Conservation (phyloP, 2,888 invertebrate genomes). For the Heliconius ismenius region DNA sequence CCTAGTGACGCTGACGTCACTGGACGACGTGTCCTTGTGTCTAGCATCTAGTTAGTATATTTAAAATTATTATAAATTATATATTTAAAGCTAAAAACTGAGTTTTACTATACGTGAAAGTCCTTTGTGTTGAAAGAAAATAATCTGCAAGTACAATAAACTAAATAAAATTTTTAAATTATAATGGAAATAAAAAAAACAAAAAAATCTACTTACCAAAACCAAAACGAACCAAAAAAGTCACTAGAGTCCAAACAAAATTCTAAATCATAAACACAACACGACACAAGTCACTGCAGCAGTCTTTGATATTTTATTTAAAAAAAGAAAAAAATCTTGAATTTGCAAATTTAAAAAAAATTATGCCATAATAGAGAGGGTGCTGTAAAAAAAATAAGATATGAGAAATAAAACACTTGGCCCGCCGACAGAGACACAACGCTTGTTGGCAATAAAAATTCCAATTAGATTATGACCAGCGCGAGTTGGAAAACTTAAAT, state of each 20-base stretch:
- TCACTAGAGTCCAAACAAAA: constrained; percentile 67
- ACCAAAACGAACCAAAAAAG: constrained; percentile 61
- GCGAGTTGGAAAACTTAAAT: constrained; percentile 69
- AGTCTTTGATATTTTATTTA: constrained; percentile 53
- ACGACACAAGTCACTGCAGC: constrained; percentile 77
- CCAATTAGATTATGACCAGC: constrained; percentile 65
- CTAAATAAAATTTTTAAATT: constrained; percentile 40
- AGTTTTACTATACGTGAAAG: constrained; percentile 41
- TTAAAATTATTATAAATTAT: constrained; percentile 49
- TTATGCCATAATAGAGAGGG: constrained; percentile 61
- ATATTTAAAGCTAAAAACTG: constrained; percentile 32
- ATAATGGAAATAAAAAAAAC: constrained; percentile 43
- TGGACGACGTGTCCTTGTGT: constrained; percentile 74
- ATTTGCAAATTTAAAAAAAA: constrained; percentile 56
- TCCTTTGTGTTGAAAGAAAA: constrained; percentile 31
- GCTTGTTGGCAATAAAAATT: constrained; percentile 59
- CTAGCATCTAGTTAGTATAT: constrained; percentile 56
- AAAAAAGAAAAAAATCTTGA: constrained; percentile 62
- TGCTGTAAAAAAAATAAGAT: constrained; percentile 59
- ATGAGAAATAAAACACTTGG: constrained; percentile 53
- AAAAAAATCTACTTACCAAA: constrained; percentile 70
- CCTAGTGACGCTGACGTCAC: constrained; percentile 79
- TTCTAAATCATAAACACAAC: constrained; percentile 68
- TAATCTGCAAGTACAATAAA: constrained; percentile 15
- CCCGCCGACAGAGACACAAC: constrained; percentile 63